Base-by-base conservation (phyloP, 2,797 vertebrate species). In the Dryobates pubescens region DNA sequence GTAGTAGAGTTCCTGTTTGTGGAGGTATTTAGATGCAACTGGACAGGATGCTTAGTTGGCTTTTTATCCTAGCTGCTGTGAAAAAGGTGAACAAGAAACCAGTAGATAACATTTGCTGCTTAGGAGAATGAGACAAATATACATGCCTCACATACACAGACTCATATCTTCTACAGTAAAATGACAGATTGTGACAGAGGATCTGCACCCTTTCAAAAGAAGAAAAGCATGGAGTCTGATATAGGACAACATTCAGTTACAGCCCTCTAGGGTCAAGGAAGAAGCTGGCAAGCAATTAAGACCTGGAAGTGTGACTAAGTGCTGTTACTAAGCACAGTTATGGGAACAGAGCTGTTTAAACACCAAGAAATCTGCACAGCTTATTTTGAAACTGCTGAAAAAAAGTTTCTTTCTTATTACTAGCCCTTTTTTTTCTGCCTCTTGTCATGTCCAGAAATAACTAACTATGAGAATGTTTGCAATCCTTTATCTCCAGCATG, bases 1-100 rank as follows among this genome's bases (percentile, higher is more conserved):
- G 14, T 18, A 7, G 11, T 27, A 61, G 29, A 79, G 15, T 43
- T 3, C 17, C 15, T 6, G 7, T 8, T 17, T 41, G 53, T 77
- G 19, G 22, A 75, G 20, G 2, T 30, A 85, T 88, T 70, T 62
- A 67, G 43, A 45, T n/a, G 6, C 4, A 0, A 23, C 51, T 69
- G 24, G 17, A 51, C 6, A 67, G 16, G 38, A 3, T 51, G 6
- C 5, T 77, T 69, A 49, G 38, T 1, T 65, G 5, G 0, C 4
- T 7, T 17, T 34, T 67, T 65, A 29, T 8, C 22, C 30, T 54
- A 36, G 16, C 4, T 70, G 8, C 26, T 72, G 19, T 34, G 38
- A 59, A 77, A 70, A 84, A 57, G 13, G 32, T 63, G 22, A 85
- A 82, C 17, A 77, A 81, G 61, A 75, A 93, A 81, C 49, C 10